Percentiles rank a stretch among this genome's conserved stretches.
phyloP scores from a whole-genome alignment of 2,113 vertebrate genomes.

The Zosterops hypoxanthus region DNA sequence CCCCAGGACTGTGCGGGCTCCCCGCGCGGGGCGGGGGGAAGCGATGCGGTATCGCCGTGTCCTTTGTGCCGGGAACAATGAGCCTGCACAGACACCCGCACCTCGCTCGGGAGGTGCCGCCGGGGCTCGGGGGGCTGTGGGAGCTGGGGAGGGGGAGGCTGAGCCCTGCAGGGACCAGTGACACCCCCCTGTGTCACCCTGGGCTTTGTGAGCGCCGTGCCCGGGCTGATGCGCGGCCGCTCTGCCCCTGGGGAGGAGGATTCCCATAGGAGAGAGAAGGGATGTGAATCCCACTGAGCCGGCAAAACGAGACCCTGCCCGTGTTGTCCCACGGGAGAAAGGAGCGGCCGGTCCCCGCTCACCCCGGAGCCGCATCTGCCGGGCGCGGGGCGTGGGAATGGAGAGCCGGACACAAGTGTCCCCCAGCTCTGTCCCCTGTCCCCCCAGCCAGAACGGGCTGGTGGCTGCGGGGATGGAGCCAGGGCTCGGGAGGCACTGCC shows the following conservation, averaged over 20 bases:
- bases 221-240: not conserved
- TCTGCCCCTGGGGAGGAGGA: not conserved
- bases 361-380: not conserved
- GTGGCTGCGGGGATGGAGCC: not conserved
- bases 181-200: not conserved
- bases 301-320: not conserved
- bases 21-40: too few relatives aligned
- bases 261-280: too few relatives aligned
- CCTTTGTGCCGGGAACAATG: too few relatives aligned
- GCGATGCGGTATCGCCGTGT: too few relatives aligned
- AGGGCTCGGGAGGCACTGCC: not conserved
- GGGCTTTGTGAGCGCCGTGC: slow-evolving; percentile 16
- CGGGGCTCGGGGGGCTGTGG: not conserved
- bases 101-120: too few relatives aligned
- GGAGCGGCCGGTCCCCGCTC: not conserved
- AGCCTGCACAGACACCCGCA: too few relatives aligned
- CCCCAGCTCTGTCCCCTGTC: not conserved
- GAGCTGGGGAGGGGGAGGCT: not conserved
- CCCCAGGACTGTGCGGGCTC: too few relatives aligned
- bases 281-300: not conserved
- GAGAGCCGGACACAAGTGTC: too few relatives aligned
- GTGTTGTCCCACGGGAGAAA: not conserved
- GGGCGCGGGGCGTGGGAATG: not conserved
- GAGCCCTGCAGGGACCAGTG: not conserved
- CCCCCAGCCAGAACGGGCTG: not conserved